Percentiles rank a stretch among this genome's conserved stretches.
Conservation (phyloP, 2,113 vertebrate species). For the Hippocampus zosterae region DNA sequence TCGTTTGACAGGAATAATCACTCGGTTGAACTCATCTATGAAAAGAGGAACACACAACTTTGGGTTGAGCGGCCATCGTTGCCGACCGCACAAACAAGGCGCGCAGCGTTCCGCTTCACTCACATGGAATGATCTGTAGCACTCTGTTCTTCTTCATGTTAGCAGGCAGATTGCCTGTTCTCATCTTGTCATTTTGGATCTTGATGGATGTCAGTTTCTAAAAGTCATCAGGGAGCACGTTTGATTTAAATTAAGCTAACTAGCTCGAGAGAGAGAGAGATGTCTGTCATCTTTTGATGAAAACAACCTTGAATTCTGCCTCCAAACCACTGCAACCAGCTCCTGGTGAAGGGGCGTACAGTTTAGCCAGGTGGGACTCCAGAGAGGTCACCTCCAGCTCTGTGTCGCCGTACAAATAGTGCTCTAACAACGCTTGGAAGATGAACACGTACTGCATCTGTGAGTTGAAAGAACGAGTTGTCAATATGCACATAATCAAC, state of each 20-base stretch:
- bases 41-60: conserved; percentile 20
- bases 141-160: conserved; percentile 99
- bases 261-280: not conserved
- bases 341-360: conserved; percentile 89
- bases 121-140: conserved; percentile 98
- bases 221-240: not conserved
- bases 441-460: conserved; percentile 99
- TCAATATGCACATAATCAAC: not conserved
- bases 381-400: conserved; percentile 97
- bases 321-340: conserved; percentile 91
- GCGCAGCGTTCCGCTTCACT: conserved; percentile 45
- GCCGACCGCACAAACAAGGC: not conserved
- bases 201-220: conserved; percentile 98
- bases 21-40: conserved; percentile 95
- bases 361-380: conserved; percentile 92
- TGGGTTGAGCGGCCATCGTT: not conserved
- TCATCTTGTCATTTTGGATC: conserved; percentile 99
- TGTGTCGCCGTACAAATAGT: conserved; percentile 95
- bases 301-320: conserved; percentile 91
- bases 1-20: conserved; percentile 98
- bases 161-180: conserved; percentile 92
- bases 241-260: not conserved
- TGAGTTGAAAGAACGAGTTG: not conserved
- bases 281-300: not conserved
- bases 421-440: conserved; percentile 95